Evolutionary conservation across 2,888 invertebrate species (phyloP).

Genomic region (Drosophila fulvimacula): DNA sequence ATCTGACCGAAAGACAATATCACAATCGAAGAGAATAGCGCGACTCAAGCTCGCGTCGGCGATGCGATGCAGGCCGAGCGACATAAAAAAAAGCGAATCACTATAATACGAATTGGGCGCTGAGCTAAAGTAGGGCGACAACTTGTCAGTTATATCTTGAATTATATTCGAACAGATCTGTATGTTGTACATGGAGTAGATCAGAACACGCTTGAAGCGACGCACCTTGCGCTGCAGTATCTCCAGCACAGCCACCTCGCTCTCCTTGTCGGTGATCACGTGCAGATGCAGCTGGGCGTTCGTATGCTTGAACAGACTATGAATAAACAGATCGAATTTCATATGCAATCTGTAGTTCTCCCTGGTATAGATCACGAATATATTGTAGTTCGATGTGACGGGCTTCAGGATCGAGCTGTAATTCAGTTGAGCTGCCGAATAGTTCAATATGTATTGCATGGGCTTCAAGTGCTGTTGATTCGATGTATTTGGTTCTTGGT

Average conservation of each 20-base stretch:
- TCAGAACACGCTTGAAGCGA: constrained; percentile 84
- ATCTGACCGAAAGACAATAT: constrained; percentile 90
- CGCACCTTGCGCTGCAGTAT: constrained; percentile 84
- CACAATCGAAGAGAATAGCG: constrained; percentile 91
- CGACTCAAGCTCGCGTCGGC: constrained; percentile 87
- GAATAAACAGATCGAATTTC: constrained; percentile 83
- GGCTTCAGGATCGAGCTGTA: constrained; percentile 38
- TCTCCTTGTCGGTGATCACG: constrained; percentile 87
- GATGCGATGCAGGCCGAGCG: constrained; percentile 89
- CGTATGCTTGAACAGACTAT: constrained; percentile 82
- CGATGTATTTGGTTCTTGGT: constrained; percentile 29
- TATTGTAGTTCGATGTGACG: constrained; percentile 79
- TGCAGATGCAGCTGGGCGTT: constrained; percentile 86
- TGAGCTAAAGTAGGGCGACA: constrained; percentile 90
- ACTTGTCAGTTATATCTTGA: constrained; percentile 87
- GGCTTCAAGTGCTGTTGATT: constrained; percentile 48
- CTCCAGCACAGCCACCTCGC: constrained; percentile 86
- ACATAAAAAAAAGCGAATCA: constrained; percentile 91
- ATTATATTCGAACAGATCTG: constrained; percentile 87
- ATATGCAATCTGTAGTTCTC: constrained; percentile 83
- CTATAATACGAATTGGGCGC: constrained; percentile 90
- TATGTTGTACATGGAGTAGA: constrained; percentile 87
- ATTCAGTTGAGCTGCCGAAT: constrained; percentile 55
- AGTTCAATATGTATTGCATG: constrained; percentile 64
- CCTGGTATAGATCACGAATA: constrained; percentile 84